These are phyloP conservation scores for Recurvirostra avosetta DNA, from an alignment of 2,113 vertebrate genomes.

Conservation along the genomic window DNA sequence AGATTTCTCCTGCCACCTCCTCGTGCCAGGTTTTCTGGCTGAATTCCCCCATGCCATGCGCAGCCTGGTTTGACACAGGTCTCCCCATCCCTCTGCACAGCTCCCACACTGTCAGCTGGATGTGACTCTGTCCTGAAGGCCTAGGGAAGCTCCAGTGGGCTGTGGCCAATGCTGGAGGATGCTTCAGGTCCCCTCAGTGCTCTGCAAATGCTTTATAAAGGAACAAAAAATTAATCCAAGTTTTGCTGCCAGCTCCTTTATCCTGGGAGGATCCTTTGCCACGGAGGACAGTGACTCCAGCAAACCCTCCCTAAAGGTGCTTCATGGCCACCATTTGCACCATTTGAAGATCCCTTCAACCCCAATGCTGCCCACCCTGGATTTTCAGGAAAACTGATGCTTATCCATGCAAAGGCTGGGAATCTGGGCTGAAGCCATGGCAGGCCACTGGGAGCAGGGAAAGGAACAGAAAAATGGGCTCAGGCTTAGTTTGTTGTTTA, in stretches of 20 bases:
- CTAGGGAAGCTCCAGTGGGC: rapidly evolving
- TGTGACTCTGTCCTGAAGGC: background rate
- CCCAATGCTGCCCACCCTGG: background rate
- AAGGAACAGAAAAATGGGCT: background rate
- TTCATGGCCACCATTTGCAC: rapidly evolving
- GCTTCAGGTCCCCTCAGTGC: background rate
- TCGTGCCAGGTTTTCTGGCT: background rate
- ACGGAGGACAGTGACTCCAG: background rate
- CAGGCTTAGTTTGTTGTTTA: background rate
- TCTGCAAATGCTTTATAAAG: background rate
- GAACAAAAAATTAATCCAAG: background rate
- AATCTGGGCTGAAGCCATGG: background rate
- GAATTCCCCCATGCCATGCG: background rate
- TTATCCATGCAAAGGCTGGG: background rate
- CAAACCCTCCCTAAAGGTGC: background rate
- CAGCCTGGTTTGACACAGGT: background rate
- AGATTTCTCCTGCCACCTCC: background rate
- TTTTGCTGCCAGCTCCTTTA: background rate
- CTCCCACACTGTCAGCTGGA: background rate
- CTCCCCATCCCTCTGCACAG: background rate
- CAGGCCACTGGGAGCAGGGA: background rate
- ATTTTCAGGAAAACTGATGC: background rate
- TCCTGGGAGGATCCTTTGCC: background rate
- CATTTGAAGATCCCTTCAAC: background rate
- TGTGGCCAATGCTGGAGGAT: background rate